These are phyloP conservation scores for Drosophila kanapiae DNA, from an alignment of 1,140 invertebrate species.

Conservation along the genomic window DNA sequence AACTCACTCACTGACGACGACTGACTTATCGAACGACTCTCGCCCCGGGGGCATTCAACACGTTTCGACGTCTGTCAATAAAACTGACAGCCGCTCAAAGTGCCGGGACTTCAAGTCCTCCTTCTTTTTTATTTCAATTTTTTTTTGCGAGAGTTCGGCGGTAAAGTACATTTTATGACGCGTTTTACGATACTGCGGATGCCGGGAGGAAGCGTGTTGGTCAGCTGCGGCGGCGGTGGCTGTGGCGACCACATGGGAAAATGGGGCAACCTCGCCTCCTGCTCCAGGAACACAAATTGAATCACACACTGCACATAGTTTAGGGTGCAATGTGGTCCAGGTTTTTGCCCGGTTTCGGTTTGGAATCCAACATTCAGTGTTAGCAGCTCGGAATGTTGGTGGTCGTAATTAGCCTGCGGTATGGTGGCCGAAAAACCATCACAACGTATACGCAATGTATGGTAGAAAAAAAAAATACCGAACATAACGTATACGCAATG, in stretches of 20 bases:
- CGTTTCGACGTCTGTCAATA: conserved; percentile 52
- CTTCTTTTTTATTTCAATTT: too few relatives aligned
- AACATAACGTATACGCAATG: conserved; percentile 69
- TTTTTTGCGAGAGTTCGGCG: conserved; percentile 2
- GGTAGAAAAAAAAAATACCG: too few relatives aligned
- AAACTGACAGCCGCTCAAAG: conserved; percentile 59
- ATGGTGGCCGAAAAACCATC: conserved; percentile 33
- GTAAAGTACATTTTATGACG: conserved; percentile 47
- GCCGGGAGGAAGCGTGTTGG: conserved; percentile 18
- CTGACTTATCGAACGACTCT: conserved; percentile 26
- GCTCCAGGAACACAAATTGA: conserved; percentile 14
- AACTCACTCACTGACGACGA: background rate
- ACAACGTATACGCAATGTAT: conserved; percentile 73
- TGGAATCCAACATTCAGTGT: conserved; percentile 8
- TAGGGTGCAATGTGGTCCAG: conserved; percentile 15
- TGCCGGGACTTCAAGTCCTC: conserved; percentile 20
- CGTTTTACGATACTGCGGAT: conserved; percentile 56
- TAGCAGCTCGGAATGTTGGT: conserved; percentile 3
- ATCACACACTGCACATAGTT: conserved; percentile 24
- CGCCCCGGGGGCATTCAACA: conserved; percentile 34
- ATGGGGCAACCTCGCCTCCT: background rate
- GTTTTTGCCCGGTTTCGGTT: conserved; percentile 20
- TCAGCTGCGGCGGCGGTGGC: conserved; percentile 6
- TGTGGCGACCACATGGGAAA: background rate
- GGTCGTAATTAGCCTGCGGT: conserved; percentile 45